phyloP scores from a whole-genome alignment of 2,888 invertebrate species.

The Torymus aiolomorphi region DNA sequence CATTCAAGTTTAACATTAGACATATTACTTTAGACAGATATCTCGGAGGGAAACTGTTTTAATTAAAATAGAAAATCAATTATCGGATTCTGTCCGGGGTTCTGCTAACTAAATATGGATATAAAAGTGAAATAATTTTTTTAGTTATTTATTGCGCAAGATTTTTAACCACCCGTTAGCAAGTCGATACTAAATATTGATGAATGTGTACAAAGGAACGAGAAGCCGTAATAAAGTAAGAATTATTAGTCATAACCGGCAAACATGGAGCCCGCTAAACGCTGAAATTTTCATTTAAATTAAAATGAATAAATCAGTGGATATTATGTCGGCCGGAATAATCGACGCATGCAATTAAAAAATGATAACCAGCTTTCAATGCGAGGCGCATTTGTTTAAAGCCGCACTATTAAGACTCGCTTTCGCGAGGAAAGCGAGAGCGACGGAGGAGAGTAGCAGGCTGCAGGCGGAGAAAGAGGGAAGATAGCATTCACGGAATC shows the following conservation, averaged over 20 bases:
- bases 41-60: too few relatives aligned
- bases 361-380: not conserved
- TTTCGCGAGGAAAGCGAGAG: conserved; percentile 32
- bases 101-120: too few relatives aligned
- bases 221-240: not conserved
- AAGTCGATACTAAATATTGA: not conserved
- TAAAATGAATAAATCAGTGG: conserved; percentile 8
- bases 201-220: too few relatives aligned
- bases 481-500: conserved; percentile 69
- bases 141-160: too few relatives aligned
- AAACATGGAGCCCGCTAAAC: too few relatives aligned
- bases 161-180: too few relatives aligned
- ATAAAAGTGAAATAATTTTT: too few relatives aligned
- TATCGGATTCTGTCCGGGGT: too few relatives aligned
- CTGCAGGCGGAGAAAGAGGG: conserved; percentile 32
- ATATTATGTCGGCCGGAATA: not conserved
- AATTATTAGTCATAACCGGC: not conserved
- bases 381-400: not conserved
- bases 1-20: not conserved
- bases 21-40: too few relatives aligned
- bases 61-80: too few relatives aligned
- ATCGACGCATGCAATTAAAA: conserved; percentile 2
- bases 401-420: not conserved
- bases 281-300: conserved; percentile 12
- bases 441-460: not conserved